Conservation (phyloP, 2,113 vertebrate genomes). For the Pseudorasbora parva region DNA sequence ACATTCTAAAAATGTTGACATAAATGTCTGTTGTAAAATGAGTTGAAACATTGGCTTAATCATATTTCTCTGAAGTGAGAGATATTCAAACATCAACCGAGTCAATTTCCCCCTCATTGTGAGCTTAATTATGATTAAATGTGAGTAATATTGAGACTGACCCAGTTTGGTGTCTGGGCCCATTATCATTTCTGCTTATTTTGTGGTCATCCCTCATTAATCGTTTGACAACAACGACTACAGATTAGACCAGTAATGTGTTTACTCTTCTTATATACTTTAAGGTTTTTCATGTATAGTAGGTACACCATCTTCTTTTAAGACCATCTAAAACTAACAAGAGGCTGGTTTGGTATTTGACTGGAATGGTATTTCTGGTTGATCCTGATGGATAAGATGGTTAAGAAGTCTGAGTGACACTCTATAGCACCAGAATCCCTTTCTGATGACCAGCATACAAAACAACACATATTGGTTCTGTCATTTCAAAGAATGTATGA, state of each 20-base stretch:
- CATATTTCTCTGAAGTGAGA: background rate
- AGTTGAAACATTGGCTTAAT: background rate
- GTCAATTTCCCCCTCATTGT: constrained; percentile 11
- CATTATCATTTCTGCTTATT: constrained; percentile 79
- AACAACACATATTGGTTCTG: background rate
- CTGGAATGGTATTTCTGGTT: background rate
- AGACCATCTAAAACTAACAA: background rate
- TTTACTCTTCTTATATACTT: constrained; percentile 51
- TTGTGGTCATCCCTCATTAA: constrained; percentile 73
- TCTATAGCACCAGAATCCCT: background rate
- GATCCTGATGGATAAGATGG: background rate
- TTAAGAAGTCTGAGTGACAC: background rate
- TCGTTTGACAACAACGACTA: background rate
- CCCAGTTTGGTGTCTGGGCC: constrained; percentile 75
- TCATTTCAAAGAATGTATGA: background rate
- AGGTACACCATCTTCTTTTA: background rate
- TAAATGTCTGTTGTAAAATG: background rate
- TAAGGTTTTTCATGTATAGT: background rate
- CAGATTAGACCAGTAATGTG: constrained; percentile 28
- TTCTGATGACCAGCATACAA: background rate
- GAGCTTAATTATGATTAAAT: constrained; percentile 52
- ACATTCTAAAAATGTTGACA: background rate
- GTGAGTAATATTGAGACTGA: constrained; percentile 67
- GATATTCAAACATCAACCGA: background rate
- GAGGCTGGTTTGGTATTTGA: background rate